These are phyloP conservation scores for Plutomurus gul DNA, from an alignment of 1,140 invertebrate genomes.

Conservation along the genomic window DNA sequence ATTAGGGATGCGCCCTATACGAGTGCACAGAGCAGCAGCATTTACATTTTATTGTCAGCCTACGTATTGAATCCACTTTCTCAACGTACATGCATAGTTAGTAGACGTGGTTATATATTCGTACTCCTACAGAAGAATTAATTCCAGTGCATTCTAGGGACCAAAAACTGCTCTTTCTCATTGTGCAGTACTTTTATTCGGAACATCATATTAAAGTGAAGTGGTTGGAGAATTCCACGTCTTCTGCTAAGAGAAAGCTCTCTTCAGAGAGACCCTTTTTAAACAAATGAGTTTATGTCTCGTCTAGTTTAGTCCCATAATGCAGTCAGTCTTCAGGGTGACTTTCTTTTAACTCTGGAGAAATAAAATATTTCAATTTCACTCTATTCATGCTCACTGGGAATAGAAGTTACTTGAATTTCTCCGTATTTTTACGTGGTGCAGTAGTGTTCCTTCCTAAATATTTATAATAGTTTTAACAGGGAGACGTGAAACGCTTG, in stretches of 20 bases:
- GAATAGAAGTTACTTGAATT: too few relatives aligned
- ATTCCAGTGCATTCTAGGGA: neutral
- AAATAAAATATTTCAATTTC: constrained; percentile 15
- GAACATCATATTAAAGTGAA: neutral
- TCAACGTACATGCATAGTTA: neutral
- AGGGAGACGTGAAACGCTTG: too few relatives aligned
- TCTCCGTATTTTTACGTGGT: too few relatives aligned
- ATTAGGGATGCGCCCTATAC: neutral
- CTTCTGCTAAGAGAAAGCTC: neutral
- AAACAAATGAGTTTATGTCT: constrained; percentile 25
- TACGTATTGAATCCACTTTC: too few relatives aligned
- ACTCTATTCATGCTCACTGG: neutral
- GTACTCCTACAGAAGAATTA: neutral
- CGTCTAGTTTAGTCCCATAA: neutral
- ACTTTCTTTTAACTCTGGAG: neutral
- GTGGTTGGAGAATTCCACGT: neutral
- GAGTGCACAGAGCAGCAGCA: too few relatives aligned
- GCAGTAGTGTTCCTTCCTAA: too few relatives aligned
- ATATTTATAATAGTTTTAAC: too few relatives aligned
- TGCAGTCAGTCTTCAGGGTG: neutral
- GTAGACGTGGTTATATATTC: neutral
- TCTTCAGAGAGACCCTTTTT: neutral
- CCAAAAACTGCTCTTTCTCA: neutral
- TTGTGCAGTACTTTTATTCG: too few relatives aligned
- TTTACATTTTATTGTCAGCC: too few relatives aligned